Conservation (phyloP, 2,888 invertebrate species). For the Aleiodes alternator region DNA sequence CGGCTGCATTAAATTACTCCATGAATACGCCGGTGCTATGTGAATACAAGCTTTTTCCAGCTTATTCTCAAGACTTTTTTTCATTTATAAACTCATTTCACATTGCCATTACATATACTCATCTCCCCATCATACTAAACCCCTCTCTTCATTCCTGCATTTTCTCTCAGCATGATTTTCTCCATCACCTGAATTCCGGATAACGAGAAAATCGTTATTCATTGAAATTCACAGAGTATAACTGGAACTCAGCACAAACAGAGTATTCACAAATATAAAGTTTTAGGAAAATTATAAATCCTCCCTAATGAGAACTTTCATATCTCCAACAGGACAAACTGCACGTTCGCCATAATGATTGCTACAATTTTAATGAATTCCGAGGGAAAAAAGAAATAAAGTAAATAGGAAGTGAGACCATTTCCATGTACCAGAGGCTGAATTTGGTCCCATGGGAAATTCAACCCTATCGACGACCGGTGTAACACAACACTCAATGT, state of each 20-base stretch:
- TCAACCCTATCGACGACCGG: conserved; percentile 46
- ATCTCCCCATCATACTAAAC: conserved; percentile 33
- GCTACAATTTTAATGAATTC: conserved; percentile 22
- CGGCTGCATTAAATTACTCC: conserved; percentile 62
- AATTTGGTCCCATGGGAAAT: conserved; percentile 44
- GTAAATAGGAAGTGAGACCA: conserved; percentile 22
- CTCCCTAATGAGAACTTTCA: background rate
- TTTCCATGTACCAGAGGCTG: conserved; percentile 35
- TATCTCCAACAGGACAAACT: background rate
- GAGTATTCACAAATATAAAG: background rate
- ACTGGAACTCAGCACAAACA: conserved; percentile 11
- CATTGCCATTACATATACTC: conserved; percentile 23
- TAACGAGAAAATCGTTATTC: conserved; percentile 53
- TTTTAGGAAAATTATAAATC: background rate
- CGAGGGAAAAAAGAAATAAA: background rate
- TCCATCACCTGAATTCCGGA: background rate
- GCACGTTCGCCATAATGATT: conserved; percentile 21
- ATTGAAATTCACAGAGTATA: conserved; percentile 50
- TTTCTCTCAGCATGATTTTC: conserved; percentile 1
- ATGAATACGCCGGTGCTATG: conserved; percentile 48
- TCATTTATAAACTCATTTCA: conserved; percentile 13
- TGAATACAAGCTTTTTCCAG: conserved; percentile 45
- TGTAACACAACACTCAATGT: conserved; percentile 37
- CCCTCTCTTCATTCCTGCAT: conserved; percentile 38
- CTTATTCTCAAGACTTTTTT: conserved; percentile 18